These are phyloP conservation scores for Mesocentrotus franciscanus DNA, from an alignment of 53 echinoderm and acorn worm species.

Conservation along the genomic window DNA sequence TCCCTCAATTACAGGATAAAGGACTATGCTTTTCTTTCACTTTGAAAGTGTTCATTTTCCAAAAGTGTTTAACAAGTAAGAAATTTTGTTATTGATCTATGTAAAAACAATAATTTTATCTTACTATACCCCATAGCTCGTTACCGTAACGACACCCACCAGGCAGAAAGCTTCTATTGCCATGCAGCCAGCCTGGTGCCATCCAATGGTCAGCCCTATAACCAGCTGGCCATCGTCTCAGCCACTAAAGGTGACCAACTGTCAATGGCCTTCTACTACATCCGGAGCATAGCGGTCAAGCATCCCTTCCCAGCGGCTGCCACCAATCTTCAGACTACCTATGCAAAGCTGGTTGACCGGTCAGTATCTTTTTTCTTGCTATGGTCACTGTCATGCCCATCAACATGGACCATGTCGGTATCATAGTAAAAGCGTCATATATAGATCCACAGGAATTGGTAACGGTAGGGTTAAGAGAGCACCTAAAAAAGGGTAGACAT, in stretches of 20 bases:
- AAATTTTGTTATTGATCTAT: background rate
- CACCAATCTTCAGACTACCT: conserved; percentile 97
- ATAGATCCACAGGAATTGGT: too few relatives aligned
- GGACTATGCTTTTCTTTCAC: background rate
- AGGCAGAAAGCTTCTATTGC: conserved; percentile 96
- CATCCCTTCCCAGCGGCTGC: conserved; percentile 98
- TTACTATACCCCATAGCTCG: conserved; percentile 73
- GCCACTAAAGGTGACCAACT: conserved; percentile 97
- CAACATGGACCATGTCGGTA: too few relatives aligned
- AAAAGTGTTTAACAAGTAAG: background rate
- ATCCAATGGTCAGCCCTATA: conserved; percentile 98
- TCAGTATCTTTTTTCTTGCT: conserved; percentile 27
- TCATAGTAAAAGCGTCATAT: too few relatives aligned
- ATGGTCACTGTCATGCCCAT: background rate
- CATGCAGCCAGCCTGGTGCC: conserved; percentile 97
- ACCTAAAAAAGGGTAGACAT: too few relatives aligned
- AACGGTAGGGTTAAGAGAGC: too few relatives aligned
- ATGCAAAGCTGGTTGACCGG: conserved; percentile 98
- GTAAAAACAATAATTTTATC: background rate
- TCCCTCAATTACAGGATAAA: background rate
- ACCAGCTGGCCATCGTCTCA: conserved; percentile 98
- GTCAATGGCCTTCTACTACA: conserved; percentile 98
- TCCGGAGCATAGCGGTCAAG: conserved; percentile 97
- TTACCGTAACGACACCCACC: conserved; percentile 94
- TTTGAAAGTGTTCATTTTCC: background rate